Percentiles rank a stretch among this genome's conserved stretches.
Conservation (phyloP, 2,797 vertebrate species). For the Buphagus erythrorhynchus region DNA sequence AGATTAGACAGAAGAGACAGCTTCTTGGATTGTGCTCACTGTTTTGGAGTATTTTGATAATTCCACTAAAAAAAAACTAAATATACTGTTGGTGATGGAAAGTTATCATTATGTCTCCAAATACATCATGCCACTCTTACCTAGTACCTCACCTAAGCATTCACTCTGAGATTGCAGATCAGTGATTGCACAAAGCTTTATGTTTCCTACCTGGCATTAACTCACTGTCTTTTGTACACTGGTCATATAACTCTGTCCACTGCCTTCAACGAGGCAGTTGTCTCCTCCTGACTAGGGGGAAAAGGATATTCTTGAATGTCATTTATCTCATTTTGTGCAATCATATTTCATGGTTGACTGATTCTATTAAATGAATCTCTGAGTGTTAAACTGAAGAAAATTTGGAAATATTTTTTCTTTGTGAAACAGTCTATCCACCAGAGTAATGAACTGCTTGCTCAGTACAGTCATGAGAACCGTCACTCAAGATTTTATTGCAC, state of each 20-base stretch:
- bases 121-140: not conserved
- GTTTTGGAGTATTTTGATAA: not conserved
- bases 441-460: not conserved
- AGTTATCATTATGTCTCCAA: not conserved
- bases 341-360: not conserved
- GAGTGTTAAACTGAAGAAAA: not conserved
- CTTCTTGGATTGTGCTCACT: not conserved
- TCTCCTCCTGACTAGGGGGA: not conserved
- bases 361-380: not conserved
- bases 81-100: not conserved
- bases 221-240: not conserved
- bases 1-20: not conserved
- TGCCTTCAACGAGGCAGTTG: not conserved
- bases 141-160: not conserved
- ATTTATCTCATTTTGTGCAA: not conserved
- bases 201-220: not conserved
- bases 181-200: not conserved
- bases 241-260: not conserved
- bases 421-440: not conserved
- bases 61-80: not conserved
- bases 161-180: not conserved
- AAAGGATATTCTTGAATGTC: not conserved
- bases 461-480: not conserved
- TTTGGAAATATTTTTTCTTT: not conserved
- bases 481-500: not conserved